These are phyloP conservation scores for Hirundo rustica DNA, from an alignment of 2,797 vertebrate species.

Conservation along the genomic window DNA sequence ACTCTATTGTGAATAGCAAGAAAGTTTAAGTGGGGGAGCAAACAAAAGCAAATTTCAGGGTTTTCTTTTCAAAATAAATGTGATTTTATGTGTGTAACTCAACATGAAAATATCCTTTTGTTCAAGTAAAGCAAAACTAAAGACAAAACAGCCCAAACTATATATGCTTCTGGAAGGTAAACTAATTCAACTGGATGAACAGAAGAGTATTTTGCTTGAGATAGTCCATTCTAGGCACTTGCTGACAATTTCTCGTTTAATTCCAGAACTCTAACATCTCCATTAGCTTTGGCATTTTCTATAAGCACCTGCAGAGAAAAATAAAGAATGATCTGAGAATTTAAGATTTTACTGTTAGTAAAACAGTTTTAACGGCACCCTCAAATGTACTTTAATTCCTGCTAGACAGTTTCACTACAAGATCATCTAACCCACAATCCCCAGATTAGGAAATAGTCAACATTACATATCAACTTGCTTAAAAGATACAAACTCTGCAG, in stretches of 20 bases:
- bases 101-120: background rate
- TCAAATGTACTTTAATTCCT: background rate
- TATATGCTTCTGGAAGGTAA: background rate
- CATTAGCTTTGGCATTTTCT: conserved; percentile 81
- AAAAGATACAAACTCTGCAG: background rate
- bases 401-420: background rate
- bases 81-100: background rate
- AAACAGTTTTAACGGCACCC: background rate
- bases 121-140: background rate
- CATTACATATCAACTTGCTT: background rate
- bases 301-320: conserved; percentile 79
- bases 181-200: background rate
- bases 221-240: conserved; percentile 53
- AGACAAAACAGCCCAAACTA: background rate
- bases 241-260: conserved; percentile 82
- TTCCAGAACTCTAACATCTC: conserved; percentile 82
- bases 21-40: background rate
- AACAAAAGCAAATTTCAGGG: background rate
- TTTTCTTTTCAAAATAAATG: background rate
- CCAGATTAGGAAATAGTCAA: background rate
- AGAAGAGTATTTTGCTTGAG: background rate
- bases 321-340: background rate
- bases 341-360: background rate
- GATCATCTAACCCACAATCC: background rate
- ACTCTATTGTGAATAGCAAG: accelerated